A percentile compares a stretch with the other conserved stretches of the same genome.
phyloP scores from a whole-genome alignment of 2,113 vertebrate species.

The Meleagris gallopavo region DNA sequence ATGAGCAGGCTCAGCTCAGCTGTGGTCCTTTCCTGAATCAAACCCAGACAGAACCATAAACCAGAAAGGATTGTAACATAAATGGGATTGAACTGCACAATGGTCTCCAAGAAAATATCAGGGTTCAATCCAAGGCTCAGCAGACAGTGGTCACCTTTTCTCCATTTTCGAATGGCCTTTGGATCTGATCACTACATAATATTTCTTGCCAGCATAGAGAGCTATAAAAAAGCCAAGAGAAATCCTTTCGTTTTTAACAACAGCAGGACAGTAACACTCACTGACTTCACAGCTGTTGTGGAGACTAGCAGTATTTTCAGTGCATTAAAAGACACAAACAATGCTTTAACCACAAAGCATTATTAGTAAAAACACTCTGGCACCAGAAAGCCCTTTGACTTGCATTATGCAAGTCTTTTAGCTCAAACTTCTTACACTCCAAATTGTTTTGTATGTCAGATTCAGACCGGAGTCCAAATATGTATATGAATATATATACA shows the following conservation, averaged over 20 bases:
- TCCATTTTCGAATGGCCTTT: background rate
- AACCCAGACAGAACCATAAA: background rate
- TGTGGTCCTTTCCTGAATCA: background rate
- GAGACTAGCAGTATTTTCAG: background rate
- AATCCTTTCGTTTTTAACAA: background rate
- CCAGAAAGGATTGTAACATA: background rate
- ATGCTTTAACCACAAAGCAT: background rate
- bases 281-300: background rate
- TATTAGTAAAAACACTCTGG: background rate
- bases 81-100: background rate
- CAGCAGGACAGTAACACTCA: background rate
- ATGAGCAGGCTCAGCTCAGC: background rate
- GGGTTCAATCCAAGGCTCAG: background rate
- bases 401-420: background rate
- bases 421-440: background rate
- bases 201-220: background rate
- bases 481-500: accelerated
- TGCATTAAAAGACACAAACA: background rate
- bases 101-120: background rate
- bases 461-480: background rate
- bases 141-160: background rate
- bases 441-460: background rate
- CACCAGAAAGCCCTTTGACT: background rate
- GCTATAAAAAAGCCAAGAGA: background rate
- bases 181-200: background rate